A percentile compares a stretch with the other conserved stretches of the same genome.
phyloP scores from a whole-genome alignment of 2,797 vertebrate genomes.

The Epinephelus coioides region DNA sequence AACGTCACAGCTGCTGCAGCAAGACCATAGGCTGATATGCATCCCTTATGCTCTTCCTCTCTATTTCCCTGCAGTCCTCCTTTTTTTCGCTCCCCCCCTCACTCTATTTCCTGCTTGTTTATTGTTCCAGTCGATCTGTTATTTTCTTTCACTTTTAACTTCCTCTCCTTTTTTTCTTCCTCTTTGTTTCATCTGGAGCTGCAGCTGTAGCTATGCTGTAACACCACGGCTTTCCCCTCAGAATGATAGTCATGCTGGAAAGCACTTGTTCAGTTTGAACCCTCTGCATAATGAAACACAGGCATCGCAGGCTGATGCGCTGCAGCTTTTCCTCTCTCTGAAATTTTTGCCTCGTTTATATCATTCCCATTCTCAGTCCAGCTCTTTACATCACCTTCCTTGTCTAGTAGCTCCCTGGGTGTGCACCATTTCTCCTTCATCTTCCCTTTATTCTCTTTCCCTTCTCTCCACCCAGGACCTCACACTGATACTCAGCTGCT shows the following conservation, averaged over 20 bases:
- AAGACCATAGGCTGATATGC: constrained; percentile 64
- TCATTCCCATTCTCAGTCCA: constrained; percentile 27
- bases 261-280: constrained; percentile 46
- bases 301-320: constrained; percentile 11
- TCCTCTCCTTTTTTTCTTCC: constrained; percentile 20
- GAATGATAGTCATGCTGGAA: constrained; percentile 44
- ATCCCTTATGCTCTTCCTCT: constrained; percentile 33
- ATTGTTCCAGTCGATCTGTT: constrained; percentile 2
- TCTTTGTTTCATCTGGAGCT: constrained; percentile 38
- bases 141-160: constrained; percentile 38
- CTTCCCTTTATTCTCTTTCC: constrained; percentile 27
- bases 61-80: constrained; percentile 10
- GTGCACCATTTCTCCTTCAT: constrained; percentile 2
- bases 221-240: constrained; percentile 19
- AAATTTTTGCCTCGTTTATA: constrained; percentile 29
- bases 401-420: constrained; percentile 31
- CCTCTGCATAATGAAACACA: constrained; percentile 56
- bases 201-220: constrained; percentile 54
- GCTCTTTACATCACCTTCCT: constrained; percentile 27
- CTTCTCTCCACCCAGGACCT: constrained; percentile 43
- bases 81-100: neutral
- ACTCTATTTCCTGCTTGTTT: constrained; percentile 30
- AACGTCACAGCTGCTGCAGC: constrained; percentile 80
- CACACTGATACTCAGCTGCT: constrained; percentile 52
- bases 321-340: constrained; percentile 38